A percentile compares a stretch with the other conserved stretches of the same genome.
Evolutionary conservation across 2,113 vertebrate genomes (phyloP).

Genomic region (Pycnonotus jocosus): DNA sequence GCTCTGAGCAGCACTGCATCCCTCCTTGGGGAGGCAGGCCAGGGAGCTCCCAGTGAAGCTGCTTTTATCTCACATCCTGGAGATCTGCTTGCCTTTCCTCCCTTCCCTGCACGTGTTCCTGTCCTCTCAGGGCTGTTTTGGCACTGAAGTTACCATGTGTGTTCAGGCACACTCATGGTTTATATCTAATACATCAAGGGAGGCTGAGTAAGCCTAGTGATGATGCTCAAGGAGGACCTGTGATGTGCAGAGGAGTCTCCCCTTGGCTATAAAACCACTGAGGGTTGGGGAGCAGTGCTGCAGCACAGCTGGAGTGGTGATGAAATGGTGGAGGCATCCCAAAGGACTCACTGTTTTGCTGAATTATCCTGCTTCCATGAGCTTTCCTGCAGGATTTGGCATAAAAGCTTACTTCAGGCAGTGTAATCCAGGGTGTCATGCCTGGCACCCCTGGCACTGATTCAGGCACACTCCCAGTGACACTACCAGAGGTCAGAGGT

Average conservation of each 20-base stretch:
- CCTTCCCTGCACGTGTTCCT: not conserved
- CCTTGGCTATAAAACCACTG: not conserved
- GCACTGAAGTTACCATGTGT: not conserved
- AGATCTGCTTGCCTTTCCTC: conserved; percentile 28
- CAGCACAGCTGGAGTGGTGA: not conserved
- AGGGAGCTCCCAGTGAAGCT: not conserved
- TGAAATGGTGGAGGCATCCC: not conserved
- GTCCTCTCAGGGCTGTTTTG: not conserved
- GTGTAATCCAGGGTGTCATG: fast-evolving
- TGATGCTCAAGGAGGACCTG: not conserved
- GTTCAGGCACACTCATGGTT: not conserved
- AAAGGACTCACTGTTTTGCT: not conserved
- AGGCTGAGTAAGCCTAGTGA: not conserved
- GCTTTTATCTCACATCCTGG: conserved; percentile 44
- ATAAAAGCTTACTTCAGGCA: not conserved
- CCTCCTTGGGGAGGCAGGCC: not conserved
- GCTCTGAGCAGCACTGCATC: not conserved
- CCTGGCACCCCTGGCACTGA: not conserved
- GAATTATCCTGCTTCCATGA: not conserved
- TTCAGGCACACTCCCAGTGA: fast-evolving
- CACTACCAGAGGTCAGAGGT: fast-evolving
- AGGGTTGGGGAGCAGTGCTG: not conserved
- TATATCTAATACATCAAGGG: not conserved
- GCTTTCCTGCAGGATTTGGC: not conserved
- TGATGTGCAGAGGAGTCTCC: not conserved